These are phyloP conservation scores for Grammomys dolichurus DNA, from an alignment of 2,113 vertebrate genomes.

Conservation along the genomic window DNA sequence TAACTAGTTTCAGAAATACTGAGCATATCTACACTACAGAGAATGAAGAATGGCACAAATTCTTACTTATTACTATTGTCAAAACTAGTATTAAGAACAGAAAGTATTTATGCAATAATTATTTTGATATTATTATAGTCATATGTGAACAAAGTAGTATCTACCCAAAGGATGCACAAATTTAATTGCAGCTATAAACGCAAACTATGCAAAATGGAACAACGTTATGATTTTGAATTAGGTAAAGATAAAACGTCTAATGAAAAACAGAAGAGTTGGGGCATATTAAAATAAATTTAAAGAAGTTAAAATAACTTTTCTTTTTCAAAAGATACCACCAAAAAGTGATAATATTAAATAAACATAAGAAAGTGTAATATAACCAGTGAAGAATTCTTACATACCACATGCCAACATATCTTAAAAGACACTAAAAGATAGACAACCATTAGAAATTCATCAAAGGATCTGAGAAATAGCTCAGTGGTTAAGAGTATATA, in stretches of 20 bases:
- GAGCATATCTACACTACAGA: neutral
- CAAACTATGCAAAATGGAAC: neutral
- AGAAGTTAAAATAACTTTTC: neutral
- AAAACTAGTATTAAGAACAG: neutral
- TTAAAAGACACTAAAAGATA: neutral
- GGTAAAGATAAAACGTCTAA: constrained; percentile 8
- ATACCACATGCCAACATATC: neutral
- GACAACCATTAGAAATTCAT: neutral
- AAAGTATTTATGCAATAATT: neutral
- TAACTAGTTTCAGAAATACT: neutral
- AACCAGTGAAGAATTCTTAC: neutral
- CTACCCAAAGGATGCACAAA: neutral
- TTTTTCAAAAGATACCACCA: neutral
- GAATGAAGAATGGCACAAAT: neutral
- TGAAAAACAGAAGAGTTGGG: neutral
- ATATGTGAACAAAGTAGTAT: neutral
- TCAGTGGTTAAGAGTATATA: neutral
- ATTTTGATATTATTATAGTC: neutral
- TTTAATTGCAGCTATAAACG: constrained; percentile 3
- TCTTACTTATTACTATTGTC: neutral
- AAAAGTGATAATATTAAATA: neutral
- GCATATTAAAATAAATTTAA: constrained; percentile 23
- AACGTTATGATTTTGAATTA: neutral
- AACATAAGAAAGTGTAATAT: neutral
- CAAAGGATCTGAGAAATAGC: neutral